A percentile compares a stretch with the other conserved stretches of the same genome.
These are phyloP conservation scores for Strigamia crassipes DNA, from an alignment of 2,888 invertebrate genomes.

Conservation along the genomic window DNA sequence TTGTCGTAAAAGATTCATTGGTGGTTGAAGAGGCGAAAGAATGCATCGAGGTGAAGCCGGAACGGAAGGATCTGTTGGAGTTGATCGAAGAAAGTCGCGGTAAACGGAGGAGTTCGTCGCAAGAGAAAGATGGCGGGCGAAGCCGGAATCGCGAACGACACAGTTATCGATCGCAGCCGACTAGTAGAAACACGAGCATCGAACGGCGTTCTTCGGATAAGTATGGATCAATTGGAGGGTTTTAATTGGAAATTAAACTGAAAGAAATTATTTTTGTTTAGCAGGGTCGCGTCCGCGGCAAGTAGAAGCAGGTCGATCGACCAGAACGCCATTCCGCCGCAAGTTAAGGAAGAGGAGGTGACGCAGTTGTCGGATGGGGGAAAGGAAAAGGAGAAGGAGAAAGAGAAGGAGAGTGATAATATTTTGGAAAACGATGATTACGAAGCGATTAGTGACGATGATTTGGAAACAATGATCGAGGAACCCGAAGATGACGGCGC, in stretches of 20 bases:
- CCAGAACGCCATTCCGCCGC: not conserved
- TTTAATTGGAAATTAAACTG: not conserved
- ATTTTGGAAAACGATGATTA: constrained; percentile 44
- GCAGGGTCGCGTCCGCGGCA: not conserved
- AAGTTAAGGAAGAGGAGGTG: not conserved
- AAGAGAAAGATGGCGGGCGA: constrained; percentile 4
- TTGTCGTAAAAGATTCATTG: not conserved
- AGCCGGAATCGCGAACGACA: not conserved
- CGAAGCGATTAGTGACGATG: constrained; percentile 50
- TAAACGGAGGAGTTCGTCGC: not conserved
- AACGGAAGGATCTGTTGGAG: not conserved
- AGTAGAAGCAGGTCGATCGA: not conserved
- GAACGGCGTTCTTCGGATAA: constrained; percentile 30
- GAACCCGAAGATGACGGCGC: constrained; percentile 46
- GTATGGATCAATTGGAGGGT: not conserved
- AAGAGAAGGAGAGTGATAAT: not conserved
- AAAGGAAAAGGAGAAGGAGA: not conserved
- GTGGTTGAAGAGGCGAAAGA: not conserved
- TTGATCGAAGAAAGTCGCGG: not conserved
- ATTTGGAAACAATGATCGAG: constrained; percentile 49
- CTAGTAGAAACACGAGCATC: constrained; percentile 47
- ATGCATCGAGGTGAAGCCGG: not conserved
- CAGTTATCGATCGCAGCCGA: constrained; percentile 43
- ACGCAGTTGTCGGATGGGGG: not conserved
- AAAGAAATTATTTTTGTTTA: not conserved